Conservation (phyloP, 2,113 vertebrate species). For the Elanus axillaris region DNA sequence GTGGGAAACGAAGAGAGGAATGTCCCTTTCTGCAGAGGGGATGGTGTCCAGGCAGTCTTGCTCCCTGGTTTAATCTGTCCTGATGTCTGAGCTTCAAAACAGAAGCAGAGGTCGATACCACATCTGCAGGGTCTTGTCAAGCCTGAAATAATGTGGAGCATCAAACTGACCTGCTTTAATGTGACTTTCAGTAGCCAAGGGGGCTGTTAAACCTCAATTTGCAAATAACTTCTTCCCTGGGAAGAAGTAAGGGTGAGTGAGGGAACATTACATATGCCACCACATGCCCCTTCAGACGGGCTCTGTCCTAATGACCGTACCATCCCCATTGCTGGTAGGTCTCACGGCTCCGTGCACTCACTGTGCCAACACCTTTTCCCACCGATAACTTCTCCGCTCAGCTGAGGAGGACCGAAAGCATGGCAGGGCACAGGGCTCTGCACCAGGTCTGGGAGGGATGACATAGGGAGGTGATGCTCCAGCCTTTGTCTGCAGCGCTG, state of each 20-base stretch:
- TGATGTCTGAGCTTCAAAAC: not conserved
- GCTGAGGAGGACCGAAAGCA: too few relatives aligned
- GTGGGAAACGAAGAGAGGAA: not conserved
- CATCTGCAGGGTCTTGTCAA: not conserved
- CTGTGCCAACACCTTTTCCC: not conserved
- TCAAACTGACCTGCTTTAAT: not conserved
- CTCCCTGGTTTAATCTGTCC: too few relatives aligned
- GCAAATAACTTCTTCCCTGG: not conserved
- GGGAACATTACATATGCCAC: not conserved
- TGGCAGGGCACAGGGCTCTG: not conserved
- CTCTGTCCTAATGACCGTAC: rapidly evolving
- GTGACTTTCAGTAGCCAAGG: too few relatives aligned
- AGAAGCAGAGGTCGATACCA: too few relatives aligned
- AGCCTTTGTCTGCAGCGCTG: rapidly evolving
- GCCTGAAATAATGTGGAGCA: not conserved
- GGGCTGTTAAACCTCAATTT: not conserved
- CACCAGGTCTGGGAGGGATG: rapidly evolving
- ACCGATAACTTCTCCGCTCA: rapidly evolving
- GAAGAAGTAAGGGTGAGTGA: not conserved
- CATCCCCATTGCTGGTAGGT: too few relatives aligned
- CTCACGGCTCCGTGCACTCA: rapidly evolving
- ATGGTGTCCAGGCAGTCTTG: not conserved
- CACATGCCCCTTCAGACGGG: rapidly evolving
- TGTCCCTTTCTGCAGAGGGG: not conserved
- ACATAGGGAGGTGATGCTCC: not conserved